These are phyloP conservation scores for Mastigias papua DNA, from an alignment of 30 jellyfish, hydroid and myxozoan species.

Conservation along the genomic window DNA sequence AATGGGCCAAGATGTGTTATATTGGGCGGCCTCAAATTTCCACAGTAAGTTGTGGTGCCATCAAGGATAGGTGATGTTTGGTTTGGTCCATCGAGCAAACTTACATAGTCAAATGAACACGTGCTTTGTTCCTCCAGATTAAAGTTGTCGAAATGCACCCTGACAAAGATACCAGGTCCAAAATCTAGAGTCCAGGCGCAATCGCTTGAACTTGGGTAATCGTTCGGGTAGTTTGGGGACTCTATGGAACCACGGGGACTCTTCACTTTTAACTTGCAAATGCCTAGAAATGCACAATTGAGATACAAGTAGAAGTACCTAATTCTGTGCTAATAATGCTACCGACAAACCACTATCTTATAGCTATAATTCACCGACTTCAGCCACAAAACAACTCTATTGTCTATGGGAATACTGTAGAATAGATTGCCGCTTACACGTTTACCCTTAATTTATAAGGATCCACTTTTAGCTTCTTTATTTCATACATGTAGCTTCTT, in stretches of 20 bases:
- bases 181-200: conserved; percentile 89
- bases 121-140: conserved; percentile 71
- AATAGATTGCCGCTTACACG: no score
- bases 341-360: no score
- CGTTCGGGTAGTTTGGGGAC: conserved; percentile 86
- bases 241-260: conserved; percentile 58
- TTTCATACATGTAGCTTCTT: no score
- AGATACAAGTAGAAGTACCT: neutral
- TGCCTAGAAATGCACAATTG: conserved; percentile 50
- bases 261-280: conserved; percentile 69
- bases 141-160: conserved; percentile 61
- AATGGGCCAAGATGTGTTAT: conserved; percentile 77
- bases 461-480: no score
- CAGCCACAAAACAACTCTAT: no score
- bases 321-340: neutral
- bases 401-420: no score
- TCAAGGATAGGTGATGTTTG: conserved; percentile 54
- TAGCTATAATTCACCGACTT: no score
- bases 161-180: conserved; percentile 83
- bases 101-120: conserved; percentile 90
- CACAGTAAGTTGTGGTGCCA: conserved; percentile 78
- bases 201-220: conserved; percentile 76
- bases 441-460: no score
- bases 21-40: conserved; percentile 68
- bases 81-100: conserved; percentile 72